phyloP scores from a whole-genome alignment of 2,888 invertebrate genomes.

The Ormyrus pomaceus region DNA sequence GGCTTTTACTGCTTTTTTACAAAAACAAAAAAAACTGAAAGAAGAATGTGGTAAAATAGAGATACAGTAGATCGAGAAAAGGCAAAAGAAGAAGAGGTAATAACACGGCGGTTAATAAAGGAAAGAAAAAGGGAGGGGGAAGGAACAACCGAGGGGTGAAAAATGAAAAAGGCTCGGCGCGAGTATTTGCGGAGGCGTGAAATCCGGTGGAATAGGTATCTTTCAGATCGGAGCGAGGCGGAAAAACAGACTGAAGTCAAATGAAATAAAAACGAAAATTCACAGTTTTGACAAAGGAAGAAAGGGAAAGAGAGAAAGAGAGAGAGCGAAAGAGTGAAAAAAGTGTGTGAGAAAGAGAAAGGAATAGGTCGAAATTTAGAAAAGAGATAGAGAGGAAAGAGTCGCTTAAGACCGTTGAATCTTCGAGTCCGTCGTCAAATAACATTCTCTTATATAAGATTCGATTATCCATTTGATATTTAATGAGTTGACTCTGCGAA shows the following conservation, averaged over 20 bases:
- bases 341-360: not conserved
- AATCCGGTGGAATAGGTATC: constrained; percentile 43
- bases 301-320: constrained; percentile 6
- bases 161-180: constrained; percentile 24
- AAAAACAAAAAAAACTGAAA: not conserved
- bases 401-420: not conserved
- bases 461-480: too few relatives aligned
- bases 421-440: too few relatives aligned
- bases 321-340: constrained; percentile 11
- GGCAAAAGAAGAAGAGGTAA: not conserved
- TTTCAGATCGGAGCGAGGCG: constrained; percentile 30
- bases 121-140: not conserved
- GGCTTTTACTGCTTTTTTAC: constrained; percentile 26
- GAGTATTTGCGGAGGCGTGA: constrained; percentile 19
- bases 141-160: constrained; percentile 22
- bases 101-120: constrained; percentile 2
- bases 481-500: too few relatives aligned
- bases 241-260: constrained; percentile 7
- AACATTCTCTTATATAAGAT: too few relatives aligned
- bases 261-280: constrained; percentile 36
- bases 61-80: not conserved
- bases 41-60: constrained; percentile 29
- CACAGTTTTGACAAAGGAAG: constrained; percentile 24
- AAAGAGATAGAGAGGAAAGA: constrained; percentile 1
- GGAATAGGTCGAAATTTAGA: not conserved